phyloP scores from a whole-genome alignment of 2,888 invertebrate species.

The Elmis aenea region DNA sequence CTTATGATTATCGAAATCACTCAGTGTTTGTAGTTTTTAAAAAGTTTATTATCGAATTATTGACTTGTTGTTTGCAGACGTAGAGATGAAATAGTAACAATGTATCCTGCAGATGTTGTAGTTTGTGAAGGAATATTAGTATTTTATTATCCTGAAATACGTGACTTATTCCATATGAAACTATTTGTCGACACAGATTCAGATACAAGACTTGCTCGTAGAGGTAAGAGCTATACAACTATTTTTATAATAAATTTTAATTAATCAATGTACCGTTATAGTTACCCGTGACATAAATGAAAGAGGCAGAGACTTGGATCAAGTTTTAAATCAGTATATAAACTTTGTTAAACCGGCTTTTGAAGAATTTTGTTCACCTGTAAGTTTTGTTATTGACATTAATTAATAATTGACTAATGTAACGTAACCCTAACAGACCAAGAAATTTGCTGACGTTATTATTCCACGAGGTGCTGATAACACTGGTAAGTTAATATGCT shows the following conservation, averaged over 20 bases:
- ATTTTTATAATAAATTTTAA: slow-evolving; percentile 2
- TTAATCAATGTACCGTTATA: slow-evolving; percentile 44
- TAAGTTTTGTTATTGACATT: slow-evolving; percentile 38
- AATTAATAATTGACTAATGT: slow-evolving; percentile 1
- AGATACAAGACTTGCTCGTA: slow-evolving; percentile 89
- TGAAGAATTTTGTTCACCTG: slow-evolving; percentile 97
- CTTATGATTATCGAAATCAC: slow-evolving; percentile 90
- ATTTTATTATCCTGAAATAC: slow-evolving; percentile 93
- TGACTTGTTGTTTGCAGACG: slow-evolving; percentile 40
- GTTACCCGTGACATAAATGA: slow-evolving; percentile 95
- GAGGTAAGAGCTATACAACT: slow-evolving; percentile 64
- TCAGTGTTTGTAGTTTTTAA: slow-evolving; percentile 62
- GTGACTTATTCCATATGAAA: slow-evolving; percentile 97
- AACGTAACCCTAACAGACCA: slow-evolving; percentile 64
- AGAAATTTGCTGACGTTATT: slow-evolving; percentile 99
- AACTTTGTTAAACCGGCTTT: slow-evolving; percentile 99
- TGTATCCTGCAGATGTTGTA: slow-evolving; percentile 95
- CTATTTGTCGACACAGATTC: slow-evolving; percentile 99
- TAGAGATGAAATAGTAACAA: slow-evolving; percentile 65
- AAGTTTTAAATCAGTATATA: slow-evolving; percentile 94
- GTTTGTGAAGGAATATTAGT: slow-evolving; percentile 96
- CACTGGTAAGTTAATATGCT: slow-evolving; percentile 78
- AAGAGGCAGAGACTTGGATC: slow-evolving; percentile 87
- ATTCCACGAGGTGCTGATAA: slow-evolving; percentile 99
- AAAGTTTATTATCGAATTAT: slow-evolving; percentile 1